phyloP scores from a whole-genome alignment of 2,113 vertebrate genomes.

The Tragelaphus imberbis region DNA sequence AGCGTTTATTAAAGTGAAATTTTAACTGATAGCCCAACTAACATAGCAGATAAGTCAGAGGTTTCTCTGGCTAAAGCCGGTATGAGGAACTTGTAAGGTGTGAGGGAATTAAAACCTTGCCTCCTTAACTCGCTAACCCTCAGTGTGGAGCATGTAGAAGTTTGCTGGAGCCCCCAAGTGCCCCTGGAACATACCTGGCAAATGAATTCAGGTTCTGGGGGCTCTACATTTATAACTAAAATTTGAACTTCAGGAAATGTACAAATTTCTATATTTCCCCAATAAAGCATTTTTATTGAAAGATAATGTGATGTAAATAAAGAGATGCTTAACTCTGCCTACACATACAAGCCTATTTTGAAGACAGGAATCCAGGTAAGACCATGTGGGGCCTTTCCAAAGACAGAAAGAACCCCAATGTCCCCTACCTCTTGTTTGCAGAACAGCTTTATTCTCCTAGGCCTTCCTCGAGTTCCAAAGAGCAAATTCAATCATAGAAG shows the following conservation, averaged over 20 bases:
- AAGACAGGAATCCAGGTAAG: not conserved
- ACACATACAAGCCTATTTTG: not conserved
- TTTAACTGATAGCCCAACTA: not conserved
- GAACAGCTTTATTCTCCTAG: not conserved
- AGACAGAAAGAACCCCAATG: not conserved
- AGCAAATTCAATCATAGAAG: not conserved
- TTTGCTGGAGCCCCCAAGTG: rapidly evolving
- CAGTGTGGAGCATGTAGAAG: not conserved
- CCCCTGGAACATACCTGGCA: not conserved
- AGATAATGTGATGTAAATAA: not conserved
- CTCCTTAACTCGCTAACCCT: rapidly evolving
- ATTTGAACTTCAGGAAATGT: not conserved
- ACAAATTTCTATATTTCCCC: not conserved
- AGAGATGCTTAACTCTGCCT: not conserved
- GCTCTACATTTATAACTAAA: not conserved
- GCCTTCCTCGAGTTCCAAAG: not conserved
- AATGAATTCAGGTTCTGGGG: not conserved
- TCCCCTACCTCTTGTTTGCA: not conserved
- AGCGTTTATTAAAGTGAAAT: not conserved
- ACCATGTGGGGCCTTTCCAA: not conserved
- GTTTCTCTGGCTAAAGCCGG: not conserved
- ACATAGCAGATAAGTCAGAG: not conserved
- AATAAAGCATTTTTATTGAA: not conserved
- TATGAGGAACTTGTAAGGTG: not conserved
- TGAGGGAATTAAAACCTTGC: not conserved